Conservation (phyloP, 1,140 invertebrate species). For the Pectinophora gossypiella region DNA sequence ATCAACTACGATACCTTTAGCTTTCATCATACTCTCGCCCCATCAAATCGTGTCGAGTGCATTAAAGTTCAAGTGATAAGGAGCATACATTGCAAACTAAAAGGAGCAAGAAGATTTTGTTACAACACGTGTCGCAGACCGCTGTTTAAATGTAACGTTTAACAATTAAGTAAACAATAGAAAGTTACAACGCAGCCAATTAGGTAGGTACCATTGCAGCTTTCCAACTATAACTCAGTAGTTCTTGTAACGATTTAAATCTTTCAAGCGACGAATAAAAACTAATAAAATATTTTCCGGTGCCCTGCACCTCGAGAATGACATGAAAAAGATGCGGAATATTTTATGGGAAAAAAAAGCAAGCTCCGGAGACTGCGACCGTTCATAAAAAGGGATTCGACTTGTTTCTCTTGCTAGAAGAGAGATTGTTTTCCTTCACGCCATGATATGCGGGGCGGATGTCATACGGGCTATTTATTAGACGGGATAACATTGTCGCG, state of each 20-base stretch:
- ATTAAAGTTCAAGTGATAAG: background rate
- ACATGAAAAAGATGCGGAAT: constrained; percentile 45
- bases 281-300: constrained; percentile 30
- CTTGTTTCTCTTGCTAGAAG: constrained; percentile 53
- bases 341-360: constrained; percentile 53
- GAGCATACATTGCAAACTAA: background rate
- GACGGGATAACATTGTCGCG: constrained; percentile 66
- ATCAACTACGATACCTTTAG: constrained; percentile 53
- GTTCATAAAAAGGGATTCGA: constrained; percentile 63
- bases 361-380: constrained; percentile 35
- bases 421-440: constrained; percentile 64
- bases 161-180: background rate
- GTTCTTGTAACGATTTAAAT: constrained; percentile 1
- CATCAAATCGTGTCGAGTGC: constrained; percentile 27
- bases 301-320: constrained; percentile 33
- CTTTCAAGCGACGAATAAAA: constrained; percentile 5
- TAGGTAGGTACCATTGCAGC: no score
- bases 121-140: background rate
- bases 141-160: background rate
- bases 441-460: constrained; percentile 45
- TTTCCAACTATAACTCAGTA: background rate
- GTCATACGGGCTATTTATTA: constrained; percentile 69
- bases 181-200: no score
- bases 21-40: constrained; percentile 45
- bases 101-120: background rate